Evolutionary conservation across 2,113 vertebrate genomes (phyloP).

Genomic region (Ranitomeya imitator): DNA sequence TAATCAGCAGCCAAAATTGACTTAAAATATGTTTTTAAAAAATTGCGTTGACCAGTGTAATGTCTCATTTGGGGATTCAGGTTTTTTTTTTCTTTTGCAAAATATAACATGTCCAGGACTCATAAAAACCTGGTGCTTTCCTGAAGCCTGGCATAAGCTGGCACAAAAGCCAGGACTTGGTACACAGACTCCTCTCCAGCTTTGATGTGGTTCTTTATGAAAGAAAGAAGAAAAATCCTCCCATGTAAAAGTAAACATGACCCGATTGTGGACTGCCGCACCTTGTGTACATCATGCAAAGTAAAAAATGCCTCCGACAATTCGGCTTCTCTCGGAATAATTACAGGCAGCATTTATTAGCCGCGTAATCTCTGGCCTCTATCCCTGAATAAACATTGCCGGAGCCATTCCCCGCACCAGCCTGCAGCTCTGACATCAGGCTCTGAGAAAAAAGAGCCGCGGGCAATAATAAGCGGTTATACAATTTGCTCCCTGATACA

Average conservation of each 20-base stretch:
- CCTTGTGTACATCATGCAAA: conserved; percentile 58
- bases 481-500: conserved; percentile 1
- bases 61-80: neutral
- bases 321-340: conserved; percentile 60
- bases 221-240: conserved; percentile 12
- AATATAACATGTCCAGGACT: neutral
- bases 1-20: too few species aligned
- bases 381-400: conserved; percentile 54
- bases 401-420: conserved; percentile 35
- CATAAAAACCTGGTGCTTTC: neutral
- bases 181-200: conserved; percentile 57
- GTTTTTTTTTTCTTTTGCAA: neutral
- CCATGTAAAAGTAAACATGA: conserved; percentile 80
- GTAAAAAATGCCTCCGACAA: conserved; percentile 60
- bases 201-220: conserved; percentile 82
- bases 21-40: too few species aligned
- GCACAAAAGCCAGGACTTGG: conserved; percentile 57
- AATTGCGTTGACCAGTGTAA: too few species aligned
- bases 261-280: conserved; percentile 47
- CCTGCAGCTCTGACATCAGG: conserved; percentile 25
- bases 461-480: neutral
- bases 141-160: neutral
- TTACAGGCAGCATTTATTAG: conserved; percentile 49
- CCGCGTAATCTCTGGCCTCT: conserved; percentile 54
- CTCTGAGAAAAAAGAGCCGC: neutral